Evolutionary conservation across 2,888 invertebrate species (phyloP).

Genomic region (Arge pagana): DNA sequence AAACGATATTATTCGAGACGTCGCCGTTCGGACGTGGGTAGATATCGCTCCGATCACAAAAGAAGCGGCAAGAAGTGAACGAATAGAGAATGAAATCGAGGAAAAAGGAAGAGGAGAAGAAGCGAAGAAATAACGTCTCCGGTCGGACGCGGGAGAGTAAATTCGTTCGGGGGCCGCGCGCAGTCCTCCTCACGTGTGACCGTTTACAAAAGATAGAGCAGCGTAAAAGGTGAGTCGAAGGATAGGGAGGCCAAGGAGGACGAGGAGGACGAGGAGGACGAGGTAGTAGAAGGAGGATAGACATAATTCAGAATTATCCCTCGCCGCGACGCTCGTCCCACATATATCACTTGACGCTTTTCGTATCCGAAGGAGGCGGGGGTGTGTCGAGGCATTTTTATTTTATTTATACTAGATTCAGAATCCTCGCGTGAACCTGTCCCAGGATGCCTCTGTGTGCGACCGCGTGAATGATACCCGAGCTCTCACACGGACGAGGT

Average conservation of each 20-base stretch:
- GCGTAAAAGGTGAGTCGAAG: conserved; percentile 12
- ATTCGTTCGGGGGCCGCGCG: conserved; percentile 10
- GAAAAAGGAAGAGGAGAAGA: not conserved
- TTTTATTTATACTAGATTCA: too few species aligned
- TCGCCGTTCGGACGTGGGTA: too few species aligned
- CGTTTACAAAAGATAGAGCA: conserved; percentile 20
- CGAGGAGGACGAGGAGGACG: conserved; percentile 29
- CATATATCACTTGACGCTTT: conserved; percentile 52
- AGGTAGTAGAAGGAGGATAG: conserved; percentile 45
- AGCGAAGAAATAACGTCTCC: too few species aligned
- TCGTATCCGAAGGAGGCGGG: conserved; percentile 35
- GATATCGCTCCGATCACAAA: too few species aligned
- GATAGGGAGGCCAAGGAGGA: conserved; percentile 3
- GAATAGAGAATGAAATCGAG: not conserved
- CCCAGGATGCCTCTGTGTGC: too few species aligned
- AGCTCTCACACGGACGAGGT: too few species aligned
- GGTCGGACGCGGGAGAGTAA: conserved; percentile 10
- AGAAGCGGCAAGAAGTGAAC: too few species aligned
- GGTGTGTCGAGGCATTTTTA: too few species aligned
- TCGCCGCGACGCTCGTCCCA: conserved; percentile 44
- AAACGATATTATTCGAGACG: too few species aligned
- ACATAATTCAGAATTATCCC: conserved; percentile 57
- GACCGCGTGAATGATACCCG: too few species aligned
- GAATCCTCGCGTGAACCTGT: too few species aligned
- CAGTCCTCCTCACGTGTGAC: conserved; percentile 13